Evolutionary conservation across 2,797 vertebrate genomes (phyloP), one percentile per base, ranked within the genome.

Genomic region (Coilia nasus): DNA sequence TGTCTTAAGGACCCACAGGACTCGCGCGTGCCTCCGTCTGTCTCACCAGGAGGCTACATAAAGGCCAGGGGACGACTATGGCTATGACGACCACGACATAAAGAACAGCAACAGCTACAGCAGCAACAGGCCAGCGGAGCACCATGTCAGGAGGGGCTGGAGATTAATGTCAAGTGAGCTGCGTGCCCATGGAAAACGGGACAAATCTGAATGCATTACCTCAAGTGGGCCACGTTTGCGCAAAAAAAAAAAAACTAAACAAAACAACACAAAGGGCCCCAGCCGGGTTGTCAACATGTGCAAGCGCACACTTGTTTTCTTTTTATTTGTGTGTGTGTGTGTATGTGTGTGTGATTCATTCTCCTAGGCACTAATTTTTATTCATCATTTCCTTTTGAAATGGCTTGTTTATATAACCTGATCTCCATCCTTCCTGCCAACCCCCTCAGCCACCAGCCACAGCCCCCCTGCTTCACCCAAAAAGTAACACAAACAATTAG

Each of bases 401-500:
- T 86, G 47, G 82, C 83, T 64, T 85, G 84, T 88, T 88, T 85
- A 84, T 85, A 81, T 82, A 88, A 87, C 78, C 60, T 31, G 17
- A 83, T 10, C 4, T 6, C 17, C 31, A 35, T 54, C 50, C 50
- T 14, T 54, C 71, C 84, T 23, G 47, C 44, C 64, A 0, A 19
- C 71, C 62, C 9, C 25, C 62, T 21, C 62, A 64, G 35, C 60
- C 28, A 14, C 25, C 14, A 17, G 50, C 64, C 57, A 80, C 67
- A 54, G 46, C 80, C 71, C 17, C 82, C 80, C 80, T 82, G 85
- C 85, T 91, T 88, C 89, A 57, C 78, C 81, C 50, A 54, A 54
- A 54, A 3, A 87, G 84, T 82, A 87, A 87, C 86, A 82, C 85
- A 88, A 90, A 87, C 86, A 87, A 88, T 89, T 86, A 87, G 84